These are phyloP conservation scores for Tetheella fluctuosa DNA, from an alignment of 2,888 invertebrate genomes.

Conservation along the genomic window DNA sequence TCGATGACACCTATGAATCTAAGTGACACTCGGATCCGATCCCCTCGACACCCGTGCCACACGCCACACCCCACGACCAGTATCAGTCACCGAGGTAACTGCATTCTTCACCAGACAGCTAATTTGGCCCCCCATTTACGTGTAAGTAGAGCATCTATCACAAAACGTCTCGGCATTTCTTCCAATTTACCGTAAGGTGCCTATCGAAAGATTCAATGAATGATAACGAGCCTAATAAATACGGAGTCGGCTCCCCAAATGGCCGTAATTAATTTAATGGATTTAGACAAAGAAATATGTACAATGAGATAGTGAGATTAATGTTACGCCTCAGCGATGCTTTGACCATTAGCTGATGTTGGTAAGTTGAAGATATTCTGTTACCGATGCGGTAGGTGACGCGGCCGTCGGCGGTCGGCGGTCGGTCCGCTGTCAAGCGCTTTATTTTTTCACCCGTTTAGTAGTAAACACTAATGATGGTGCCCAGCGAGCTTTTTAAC, in stretches of 20 bases:
- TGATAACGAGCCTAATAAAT: slow-evolving; percentile 84
- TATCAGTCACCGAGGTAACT: slow-evolving; percentile 77
- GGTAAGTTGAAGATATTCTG: slow-evolving; percentile 22
- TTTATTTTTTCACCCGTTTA: slow-evolving; percentile 63
- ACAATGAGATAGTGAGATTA: slow-evolving; percentile 81
- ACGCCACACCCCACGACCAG: slow-evolving; percentile 52
- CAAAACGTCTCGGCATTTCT: slow-evolving; percentile 64
- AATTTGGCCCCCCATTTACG: slow-evolving; percentile 78
- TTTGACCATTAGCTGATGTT: slow-evolving; percentile 59
- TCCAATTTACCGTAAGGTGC: slow-evolving; percentile 61
- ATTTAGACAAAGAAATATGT: slow-evolving; percentile 84
- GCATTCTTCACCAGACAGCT: slow-evolving; percentile 80
- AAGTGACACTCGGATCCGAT: slow-evolving; percentile 48
- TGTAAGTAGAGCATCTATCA: slow-evolving; percentile 79
- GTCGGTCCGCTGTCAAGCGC: slow-evolving; percentile 32
- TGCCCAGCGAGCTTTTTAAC: slow-evolving; percentile 58
- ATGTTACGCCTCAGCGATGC: slow-evolving; percentile 65
- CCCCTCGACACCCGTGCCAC: slow-evolving; percentile 47
- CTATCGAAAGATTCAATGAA: slow-evolving; percentile 81
- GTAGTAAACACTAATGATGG: slow-evolving; percentile 71
- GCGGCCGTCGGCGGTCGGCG: neutral
- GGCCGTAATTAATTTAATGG: slow-evolving; percentile 83
- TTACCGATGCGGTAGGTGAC: slow-evolving; percentile 11
- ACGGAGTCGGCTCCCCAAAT: slow-evolving; percentile 79
- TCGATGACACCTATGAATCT: slow-evolving; percentile 78